Conservation (phyloP, 2,888 invertebrate genomes). For the Luffia ferchaultella region DNA sequence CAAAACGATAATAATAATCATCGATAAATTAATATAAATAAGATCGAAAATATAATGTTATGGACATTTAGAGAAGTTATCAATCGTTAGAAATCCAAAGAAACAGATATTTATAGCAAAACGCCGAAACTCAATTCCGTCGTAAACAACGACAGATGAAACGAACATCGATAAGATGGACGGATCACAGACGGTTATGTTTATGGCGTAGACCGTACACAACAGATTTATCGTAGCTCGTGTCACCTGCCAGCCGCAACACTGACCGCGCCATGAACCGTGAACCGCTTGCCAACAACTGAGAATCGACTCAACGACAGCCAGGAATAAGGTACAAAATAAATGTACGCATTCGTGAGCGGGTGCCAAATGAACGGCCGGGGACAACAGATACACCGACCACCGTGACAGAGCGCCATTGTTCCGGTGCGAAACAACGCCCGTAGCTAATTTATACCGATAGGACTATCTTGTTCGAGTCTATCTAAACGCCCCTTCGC, state of each 20-base stretch:
- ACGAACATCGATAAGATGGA: conserved; percentile 3
- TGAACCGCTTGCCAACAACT: background rate
- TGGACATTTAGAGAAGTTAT: background rate
- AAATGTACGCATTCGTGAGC: background rate
- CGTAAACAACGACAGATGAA: conserved; percentile 2
- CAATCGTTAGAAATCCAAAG: background rate
- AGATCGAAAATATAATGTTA: too few relatives aligned
- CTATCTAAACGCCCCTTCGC: conserved; percentile 18
- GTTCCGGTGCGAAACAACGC: conserved; percentile 42
- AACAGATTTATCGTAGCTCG: conserved; percentile 46
- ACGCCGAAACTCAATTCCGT: background rate
- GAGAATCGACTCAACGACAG: background rate
- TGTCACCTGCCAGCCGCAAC: conserved; percentile 55
- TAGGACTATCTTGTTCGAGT: conserved; percentile 40
- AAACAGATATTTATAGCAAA: background rate
- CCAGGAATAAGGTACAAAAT: background rate
- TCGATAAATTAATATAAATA: too few relatives aligned
- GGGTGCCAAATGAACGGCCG: conserved; percentile 33
- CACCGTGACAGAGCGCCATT: conserved; percentile 50
- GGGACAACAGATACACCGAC: conserved; percentile 39
- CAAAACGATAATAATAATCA: too few relatives aligned
- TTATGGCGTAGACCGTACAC: conserved; percentile 31
- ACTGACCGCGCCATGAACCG: conserved; percentile 35
- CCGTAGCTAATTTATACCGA: conserved; percentile 55
- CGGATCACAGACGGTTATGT: conserved; percentile 36